Evolutionary conservation across 2,888 invertebrate species (phyloP), one percentile per base, ranked within the genome.

Genomic region (Acronicta aceris): DNA sequence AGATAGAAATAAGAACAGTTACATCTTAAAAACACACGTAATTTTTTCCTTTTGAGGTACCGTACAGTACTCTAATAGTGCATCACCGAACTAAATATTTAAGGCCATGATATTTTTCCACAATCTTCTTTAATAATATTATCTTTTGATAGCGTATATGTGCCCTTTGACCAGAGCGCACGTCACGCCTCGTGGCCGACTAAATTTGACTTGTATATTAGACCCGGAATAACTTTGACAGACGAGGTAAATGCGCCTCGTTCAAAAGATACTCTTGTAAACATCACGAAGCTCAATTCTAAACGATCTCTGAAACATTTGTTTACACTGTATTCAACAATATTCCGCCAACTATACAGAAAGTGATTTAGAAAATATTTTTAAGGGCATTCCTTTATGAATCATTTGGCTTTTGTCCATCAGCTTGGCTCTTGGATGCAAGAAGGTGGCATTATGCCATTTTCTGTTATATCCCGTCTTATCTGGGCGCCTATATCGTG

Each of bases 381-480:
- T 82, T 78, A 83, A 84, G 84, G 85, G 83, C 81, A 86, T 86
- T 87, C 85, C 81, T 81, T 65, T 58, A 73, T 85, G 84, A 87
- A 77, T 88, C 83, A 84, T 77, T 87, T 88, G 88, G 88, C 88
- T 61, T 50, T 41, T 59, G 68, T 82, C 88, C 89, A 89, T 83
- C 79, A 74, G 60, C 71, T 79, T 66, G 53, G 56, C 57, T 71
- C 68, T 69, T 65, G 69, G 65, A 68, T 76, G 71, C 67, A 55
- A 74, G 65, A 63, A 65, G 63, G 77, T 82, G 16, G 83, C 81
- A 80, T 70, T 53, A 55, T 79, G 81, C 82, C 82, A 81, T 75
- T 59, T 67, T 52, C 50, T 65, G 47, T 50, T 52, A 42, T 57
- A 59, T 59, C 52, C 30, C 46, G 21, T 50, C 46, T 65, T 66